phyloP scores from a whole-genome alignment of 2,113 vertebrate species.

The Ptilonorhynchus violaceus region DNA sequence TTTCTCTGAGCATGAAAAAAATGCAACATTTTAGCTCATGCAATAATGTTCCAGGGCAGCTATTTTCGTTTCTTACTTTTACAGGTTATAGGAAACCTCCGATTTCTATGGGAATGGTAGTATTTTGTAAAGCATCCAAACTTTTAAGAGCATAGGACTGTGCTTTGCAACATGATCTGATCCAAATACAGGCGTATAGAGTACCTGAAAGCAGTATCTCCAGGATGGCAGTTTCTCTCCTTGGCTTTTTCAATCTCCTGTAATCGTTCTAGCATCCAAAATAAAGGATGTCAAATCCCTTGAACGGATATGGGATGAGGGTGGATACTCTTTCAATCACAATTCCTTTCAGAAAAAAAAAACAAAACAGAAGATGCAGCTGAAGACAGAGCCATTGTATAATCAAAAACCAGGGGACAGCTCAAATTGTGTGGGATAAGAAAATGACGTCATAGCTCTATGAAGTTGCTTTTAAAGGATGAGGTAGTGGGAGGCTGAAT shows the following conservation, averaged over 20 bases:
- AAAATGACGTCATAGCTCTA: background rate
- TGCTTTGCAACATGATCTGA: background rate
- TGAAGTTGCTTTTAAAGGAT: slow-evolving; percentile 1
- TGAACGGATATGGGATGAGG: background rate
- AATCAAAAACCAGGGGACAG: background rate
- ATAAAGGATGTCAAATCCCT: background rate
- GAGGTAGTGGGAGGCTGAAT: slow-evolving; percentile 8
- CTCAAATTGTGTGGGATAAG: background rate
- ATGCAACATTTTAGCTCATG: background rate
- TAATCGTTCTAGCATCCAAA: background rate
- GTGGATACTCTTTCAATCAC: background rate
- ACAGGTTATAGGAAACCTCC: background rate
- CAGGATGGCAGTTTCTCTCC: background rate
- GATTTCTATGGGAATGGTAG: slow-evolving; percentile 25
- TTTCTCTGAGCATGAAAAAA: background rate
- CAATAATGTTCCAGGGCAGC: background rate
- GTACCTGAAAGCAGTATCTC: background rate
- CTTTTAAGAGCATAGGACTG: background rate
- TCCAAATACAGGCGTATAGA: background rate
- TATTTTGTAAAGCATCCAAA: slow-evolving; percentile 28
- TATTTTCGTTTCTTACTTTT: slow-evolving; percentile 31
- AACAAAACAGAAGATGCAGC: background rate
- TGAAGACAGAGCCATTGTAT: background rate
- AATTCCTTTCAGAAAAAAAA: background rate
- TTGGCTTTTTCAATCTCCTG: background rate